Evolutionary conservation across 2,888 invertebrate species (phyloP).

Genomic region (Chymomyza fuscimana): DNA sequence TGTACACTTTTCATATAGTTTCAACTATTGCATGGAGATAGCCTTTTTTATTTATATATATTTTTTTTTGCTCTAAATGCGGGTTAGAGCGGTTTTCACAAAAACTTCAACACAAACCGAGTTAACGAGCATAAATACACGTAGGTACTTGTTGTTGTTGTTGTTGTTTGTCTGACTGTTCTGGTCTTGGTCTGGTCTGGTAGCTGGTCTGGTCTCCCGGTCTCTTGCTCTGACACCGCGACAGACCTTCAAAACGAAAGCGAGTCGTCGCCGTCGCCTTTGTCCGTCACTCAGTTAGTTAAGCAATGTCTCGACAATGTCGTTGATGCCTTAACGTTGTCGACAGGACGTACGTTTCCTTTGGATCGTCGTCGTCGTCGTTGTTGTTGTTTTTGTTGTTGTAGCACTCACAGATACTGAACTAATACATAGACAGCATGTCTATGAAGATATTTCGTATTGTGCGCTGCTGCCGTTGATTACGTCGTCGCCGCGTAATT

Average conservation of each 20-base stretch:
- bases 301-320: conserved; percentile 7
- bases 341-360: conserved; percentile 29
- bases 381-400: no score
- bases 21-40: not conserved
- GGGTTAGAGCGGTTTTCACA: not conserved
- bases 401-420: not conserved
- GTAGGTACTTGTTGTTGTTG: not conserved
- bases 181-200: not conserved
- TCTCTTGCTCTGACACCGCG: not conserved
- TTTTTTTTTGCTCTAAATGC: not conserved
- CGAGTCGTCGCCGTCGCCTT: conserved; percentile 3
- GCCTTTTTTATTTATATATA: not conserved
- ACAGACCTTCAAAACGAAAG: conserved; percentile 16
- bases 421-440: conserved; percentile 14
- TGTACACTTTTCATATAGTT: conserved; percentile 6
- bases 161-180: not conserved
- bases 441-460: conserved; percentile 36
- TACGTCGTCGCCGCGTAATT: conserved; percentile 44
- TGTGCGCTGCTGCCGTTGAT: conserved; percentile 33
- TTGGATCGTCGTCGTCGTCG: not conserved
- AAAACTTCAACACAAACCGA: conserved; percentile 26
- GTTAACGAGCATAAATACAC: conserved; percentile 8
- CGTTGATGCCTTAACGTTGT: not conserved
- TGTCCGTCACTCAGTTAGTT: conserved; percentile 25
- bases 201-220: not conserved